Evolutionary conservation across 2,797 vertebrate species (phyloP).

Genomic region (Benthosema pterotum): DNA sequence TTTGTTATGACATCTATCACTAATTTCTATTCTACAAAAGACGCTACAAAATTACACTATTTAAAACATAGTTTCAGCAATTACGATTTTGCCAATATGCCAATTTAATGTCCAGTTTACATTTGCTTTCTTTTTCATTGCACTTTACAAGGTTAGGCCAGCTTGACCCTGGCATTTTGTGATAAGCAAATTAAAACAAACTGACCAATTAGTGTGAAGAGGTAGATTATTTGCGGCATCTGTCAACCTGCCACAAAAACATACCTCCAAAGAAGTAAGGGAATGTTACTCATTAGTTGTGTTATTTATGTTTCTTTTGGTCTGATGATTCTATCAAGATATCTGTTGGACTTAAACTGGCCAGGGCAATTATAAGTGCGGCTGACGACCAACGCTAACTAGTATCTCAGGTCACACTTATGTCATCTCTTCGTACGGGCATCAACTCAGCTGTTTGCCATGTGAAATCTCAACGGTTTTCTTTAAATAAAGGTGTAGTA

Average conservation of each 20-base stretch:
- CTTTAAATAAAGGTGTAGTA: slow-evolving; percentile 57
- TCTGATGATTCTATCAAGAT: background rate
- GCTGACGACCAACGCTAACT: slow-evolving; percentile 45
- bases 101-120: background rate
- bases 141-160: background rate
- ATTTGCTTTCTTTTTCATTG: background rate
- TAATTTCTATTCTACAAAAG: slow-evolving; percentile 6
- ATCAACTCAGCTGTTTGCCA: background rate
- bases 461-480: slow-evolving; percentile 8
- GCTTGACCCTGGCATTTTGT: background rate
- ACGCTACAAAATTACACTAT: too few species aligned
- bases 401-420: slow-evolving; percentile 37
- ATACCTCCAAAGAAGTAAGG: background rate
- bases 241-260: slow-evolving; percentile 1
- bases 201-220: background rate
- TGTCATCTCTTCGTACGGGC: background rate
- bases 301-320: too few species aligned
- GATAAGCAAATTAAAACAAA: background rate
- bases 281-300: background rate
- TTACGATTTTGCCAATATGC: slow-evolving; percentile 1
- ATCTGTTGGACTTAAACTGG: background rate
- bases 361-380: background rate
- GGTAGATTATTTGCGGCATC: background rate
- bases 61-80: background rate
- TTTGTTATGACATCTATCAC: slow-evolving; percentile 8